Evolutionary conservation across 2,888 invertebrate genomes (phyloP).

Genomic region (Encarsia formosa): DNA sequence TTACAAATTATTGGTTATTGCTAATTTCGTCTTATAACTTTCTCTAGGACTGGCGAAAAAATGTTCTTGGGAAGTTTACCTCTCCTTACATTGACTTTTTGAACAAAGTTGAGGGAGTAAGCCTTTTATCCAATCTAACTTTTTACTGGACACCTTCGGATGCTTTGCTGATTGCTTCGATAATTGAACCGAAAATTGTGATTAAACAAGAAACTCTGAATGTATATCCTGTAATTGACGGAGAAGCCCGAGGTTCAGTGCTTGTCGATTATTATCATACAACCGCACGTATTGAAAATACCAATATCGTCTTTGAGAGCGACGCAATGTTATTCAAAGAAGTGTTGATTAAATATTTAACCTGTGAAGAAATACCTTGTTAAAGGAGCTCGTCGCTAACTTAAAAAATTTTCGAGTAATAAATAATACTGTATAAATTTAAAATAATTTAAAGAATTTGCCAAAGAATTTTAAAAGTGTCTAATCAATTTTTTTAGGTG

Average conservation of each 20-base stretch:
- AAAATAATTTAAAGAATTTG: too few species aligned
- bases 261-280: neutral
- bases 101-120: constrained; percentile 51
- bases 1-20: too few species aligned
- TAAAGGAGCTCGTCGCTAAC: too few species aligned
- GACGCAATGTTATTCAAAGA: neutral
- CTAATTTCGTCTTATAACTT: too few species aligned
- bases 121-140: constrained; percentile 28
- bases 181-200: constrained; percentile 21
- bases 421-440: too few species aligned
- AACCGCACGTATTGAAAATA: neutral
- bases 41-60: constrained; percentile 54
- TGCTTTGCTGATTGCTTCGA: constrained; percentile 32
- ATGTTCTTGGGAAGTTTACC: constrained; percentile 49
- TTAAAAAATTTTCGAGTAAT: too few species aligned
- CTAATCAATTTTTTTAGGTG: too few species aligned
- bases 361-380: neutral
- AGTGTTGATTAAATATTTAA: neutral
- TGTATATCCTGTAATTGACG: constrained; percentile 31
- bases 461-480: too few species aligned
- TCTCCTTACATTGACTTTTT: constrained; percentile 51
- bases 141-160: constrained; percentile 34
- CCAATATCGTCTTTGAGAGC: neutral
- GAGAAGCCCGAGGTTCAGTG: neutral
- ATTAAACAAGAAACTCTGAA: constrained; percentile 19